phyloP scores from a whole-genome alignment of 1,140 invertebrate genomes.

The Triops longicaudatus region DNA sequence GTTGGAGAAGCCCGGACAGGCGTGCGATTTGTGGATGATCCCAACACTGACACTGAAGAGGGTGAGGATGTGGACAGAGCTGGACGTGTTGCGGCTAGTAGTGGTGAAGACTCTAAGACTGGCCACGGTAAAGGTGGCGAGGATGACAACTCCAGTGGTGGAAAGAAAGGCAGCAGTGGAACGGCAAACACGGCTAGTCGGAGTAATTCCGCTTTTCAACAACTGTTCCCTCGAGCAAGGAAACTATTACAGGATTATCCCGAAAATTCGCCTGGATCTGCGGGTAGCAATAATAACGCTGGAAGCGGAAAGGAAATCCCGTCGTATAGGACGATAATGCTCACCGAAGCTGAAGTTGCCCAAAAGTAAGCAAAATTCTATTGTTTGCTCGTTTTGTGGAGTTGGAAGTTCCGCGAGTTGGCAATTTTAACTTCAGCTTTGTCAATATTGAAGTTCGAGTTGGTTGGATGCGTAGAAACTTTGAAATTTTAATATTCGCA shows the following conservation, averaged over 20 bases:
- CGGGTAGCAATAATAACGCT: neutral
- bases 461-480: no score
- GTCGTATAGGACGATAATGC: neutral
- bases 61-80: slow-evolving; percentile 37
- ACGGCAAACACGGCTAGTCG: slow-evolving; percentile 33
- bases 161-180: slow-evolving; percentile 22
- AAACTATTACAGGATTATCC: slow-evolving; percentile 26
- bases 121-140: slow-evolving; percentile 34
- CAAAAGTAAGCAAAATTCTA: neutral
- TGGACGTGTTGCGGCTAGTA: slow-evolving; percentile 34
- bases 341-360: neutral
- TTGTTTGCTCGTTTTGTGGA: no score
- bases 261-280: neutral
- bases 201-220: slow-evolving; percentile 62
- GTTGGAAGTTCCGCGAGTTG: no score
- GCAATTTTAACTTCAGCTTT: no score
- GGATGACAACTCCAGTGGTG: slow-evolving; percentile 27
- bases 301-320: neutral
- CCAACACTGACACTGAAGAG: slow-evolving; percentile 38
- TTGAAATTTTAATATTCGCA: no score
- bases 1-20: slow-evolving; percentile 33
- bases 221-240: slow-evolving; percentile 49
- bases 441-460: no score
- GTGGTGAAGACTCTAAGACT: slow-evolving; percentile 34
- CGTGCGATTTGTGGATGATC: slow-evolving; percentile 35